Conservation (phyloP, 2,888 invertebrate species). For the Pachliopta kotzebuea region DNA sequence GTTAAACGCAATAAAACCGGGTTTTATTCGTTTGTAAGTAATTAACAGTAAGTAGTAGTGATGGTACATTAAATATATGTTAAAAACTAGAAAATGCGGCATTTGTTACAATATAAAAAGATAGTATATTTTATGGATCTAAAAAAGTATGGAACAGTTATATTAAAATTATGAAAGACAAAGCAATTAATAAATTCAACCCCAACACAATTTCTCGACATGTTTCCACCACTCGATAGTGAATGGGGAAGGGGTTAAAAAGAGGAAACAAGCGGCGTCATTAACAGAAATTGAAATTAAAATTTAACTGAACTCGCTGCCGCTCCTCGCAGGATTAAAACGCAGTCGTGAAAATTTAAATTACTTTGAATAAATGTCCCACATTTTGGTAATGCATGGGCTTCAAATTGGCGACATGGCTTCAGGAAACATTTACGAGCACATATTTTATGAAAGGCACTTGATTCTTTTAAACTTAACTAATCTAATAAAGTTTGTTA, state of each 20-base stretch:
- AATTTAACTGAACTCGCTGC: conserved; percentile 7
- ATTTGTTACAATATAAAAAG: too few species aligned
- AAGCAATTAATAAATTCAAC: not conserved
- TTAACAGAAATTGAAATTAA: conserved; percentile 19
- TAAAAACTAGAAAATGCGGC: too few species aligned
- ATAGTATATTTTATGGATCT: too few species aligned
- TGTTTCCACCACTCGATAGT: not conserved
- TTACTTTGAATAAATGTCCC: conserved; percentile 10
- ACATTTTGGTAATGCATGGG: conserved; percentile 2
- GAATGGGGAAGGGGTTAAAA: not conserved
- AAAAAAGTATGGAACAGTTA: too few species aligned
- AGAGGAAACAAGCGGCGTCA: conserved; percentile 8
- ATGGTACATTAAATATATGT: not conserved
- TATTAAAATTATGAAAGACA: not conserved
- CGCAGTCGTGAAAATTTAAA: conserved; percentile 13
- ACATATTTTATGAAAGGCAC: too few species aligned
- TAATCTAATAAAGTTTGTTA: too few species aligned
- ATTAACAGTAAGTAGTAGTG: too few species aligned
- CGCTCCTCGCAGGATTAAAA: conserved; percentile 13
- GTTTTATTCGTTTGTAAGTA: not conserved
- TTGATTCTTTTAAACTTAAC: too few species aligned
- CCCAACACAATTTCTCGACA: not conserved
- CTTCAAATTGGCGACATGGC: not conserved
- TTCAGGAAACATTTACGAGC: not conserved
- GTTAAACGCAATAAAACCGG: not conserved